A percentile compares a stretch with the other conserved stretches of the same genome.
These are phyloP conservation scores for Drosophila parthenogenetica DNA, from an alignment of 2,888 invertebrate genomes.

Conservation along the genomic window DNA sequence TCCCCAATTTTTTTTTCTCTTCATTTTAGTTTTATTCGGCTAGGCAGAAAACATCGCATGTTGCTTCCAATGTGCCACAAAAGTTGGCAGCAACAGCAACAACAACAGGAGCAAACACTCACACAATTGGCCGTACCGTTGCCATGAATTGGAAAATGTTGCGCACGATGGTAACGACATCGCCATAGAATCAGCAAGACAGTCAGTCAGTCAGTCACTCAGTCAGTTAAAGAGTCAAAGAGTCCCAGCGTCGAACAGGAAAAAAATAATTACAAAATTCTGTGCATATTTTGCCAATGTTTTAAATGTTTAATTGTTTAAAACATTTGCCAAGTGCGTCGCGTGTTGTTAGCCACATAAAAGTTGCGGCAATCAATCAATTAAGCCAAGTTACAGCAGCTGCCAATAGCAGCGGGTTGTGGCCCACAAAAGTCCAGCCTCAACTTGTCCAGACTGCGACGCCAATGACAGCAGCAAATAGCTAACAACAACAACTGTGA, in stretches of 20 bases:
- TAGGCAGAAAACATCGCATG: slow-evolving; percentile 54
- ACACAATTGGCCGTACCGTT: slow-evolving; percentile 17
- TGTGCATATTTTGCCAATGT: slow-evolving; percentile 49
- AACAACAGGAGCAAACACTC: slow-evolving; percentile 27
- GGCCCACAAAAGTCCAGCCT: not conserved
- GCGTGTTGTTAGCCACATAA: slow-evolving; percentile 33
- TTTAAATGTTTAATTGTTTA: slow-evolving; percentile 59
- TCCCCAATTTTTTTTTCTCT: no score
- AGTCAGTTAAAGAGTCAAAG: slow-evolving; percentile 23
- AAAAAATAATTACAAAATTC: slow-evolving; percentile 10
- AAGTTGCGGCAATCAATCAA: slow-evolving; percentile 66
- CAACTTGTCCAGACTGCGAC: slow-evolving; percentile 33
- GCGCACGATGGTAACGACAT: slow-evolving; percentile 43
- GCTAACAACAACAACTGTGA: slow-evolving; percentile 24
- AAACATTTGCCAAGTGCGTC: slow-evolving; percentile 52
- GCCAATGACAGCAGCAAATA: slow-evolving; percentile 29
- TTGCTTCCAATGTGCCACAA: slow-evolving; percentile 76
- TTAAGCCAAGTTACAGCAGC: slow-evolving; percentile 44
- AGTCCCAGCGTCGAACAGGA: slow-evolving; percentile 4
- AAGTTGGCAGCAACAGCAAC: slow-evolving; percentile 43
- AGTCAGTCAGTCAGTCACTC: slow-evolving; percentile 25
- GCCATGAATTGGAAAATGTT: slow-evolving; percentile 59
- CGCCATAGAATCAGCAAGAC: slow-evolving; percentile 34
- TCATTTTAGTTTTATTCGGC: slow-evolving; percentile 21
- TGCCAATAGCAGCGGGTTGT: slow-evolving; percentile 33